Evolutionary conservation across 92 coral and sea anemone species (phyloP).

Genomic region (Parazoanthus atlanticus): DNA sequence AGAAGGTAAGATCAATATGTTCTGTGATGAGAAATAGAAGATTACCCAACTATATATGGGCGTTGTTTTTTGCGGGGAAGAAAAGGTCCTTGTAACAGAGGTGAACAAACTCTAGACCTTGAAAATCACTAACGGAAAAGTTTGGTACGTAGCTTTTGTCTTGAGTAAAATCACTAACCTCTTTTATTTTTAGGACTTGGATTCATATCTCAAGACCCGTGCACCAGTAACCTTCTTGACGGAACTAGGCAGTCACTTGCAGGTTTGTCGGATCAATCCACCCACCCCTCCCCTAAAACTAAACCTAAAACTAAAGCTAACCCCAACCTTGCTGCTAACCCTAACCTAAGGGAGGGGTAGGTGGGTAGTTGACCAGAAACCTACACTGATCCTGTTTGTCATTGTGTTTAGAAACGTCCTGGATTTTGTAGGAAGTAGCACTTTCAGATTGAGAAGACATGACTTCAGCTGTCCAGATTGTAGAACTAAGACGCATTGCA

Average conservation of each 20-base stretch:
- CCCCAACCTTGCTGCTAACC: too few relatives aligned
- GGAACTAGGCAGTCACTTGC: constrained; percentile 91
- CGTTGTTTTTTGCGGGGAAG: background rate
- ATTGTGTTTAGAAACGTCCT: background rate
- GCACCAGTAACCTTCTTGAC: constrained; percentile 99
- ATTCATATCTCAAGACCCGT: constrained; percentile 95
- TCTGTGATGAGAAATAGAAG: background rate
- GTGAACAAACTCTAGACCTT: too few relatives aligned
- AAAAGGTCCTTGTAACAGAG: background rate
- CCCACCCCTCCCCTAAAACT: too few relatives aligned
- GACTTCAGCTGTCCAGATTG: too few relatives aligned
- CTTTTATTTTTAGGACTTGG: constrained; percentile 74
- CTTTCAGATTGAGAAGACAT: too few relatives aligned
- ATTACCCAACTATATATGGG: background rate
- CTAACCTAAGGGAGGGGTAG: too few relatives aligned
- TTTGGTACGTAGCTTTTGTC: background rate
- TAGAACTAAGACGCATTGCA: too few relatives aligned
- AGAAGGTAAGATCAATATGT: constrained; percentile 66
- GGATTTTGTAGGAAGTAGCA: too few relatives aligned
- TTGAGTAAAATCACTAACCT: background rate
- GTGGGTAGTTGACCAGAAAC: too few relatives aligned
- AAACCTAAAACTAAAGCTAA: too few relatives aligned
- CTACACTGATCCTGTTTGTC: background rate
- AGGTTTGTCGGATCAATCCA: constrained; percentile 55
- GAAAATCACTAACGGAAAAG: background rate